Evolutionary conservation across 1,140 invertebrate genomes (phyloP), one percentile per base, ranked within the genome.

Genomic region (Heliothis subflexa): DNA sequence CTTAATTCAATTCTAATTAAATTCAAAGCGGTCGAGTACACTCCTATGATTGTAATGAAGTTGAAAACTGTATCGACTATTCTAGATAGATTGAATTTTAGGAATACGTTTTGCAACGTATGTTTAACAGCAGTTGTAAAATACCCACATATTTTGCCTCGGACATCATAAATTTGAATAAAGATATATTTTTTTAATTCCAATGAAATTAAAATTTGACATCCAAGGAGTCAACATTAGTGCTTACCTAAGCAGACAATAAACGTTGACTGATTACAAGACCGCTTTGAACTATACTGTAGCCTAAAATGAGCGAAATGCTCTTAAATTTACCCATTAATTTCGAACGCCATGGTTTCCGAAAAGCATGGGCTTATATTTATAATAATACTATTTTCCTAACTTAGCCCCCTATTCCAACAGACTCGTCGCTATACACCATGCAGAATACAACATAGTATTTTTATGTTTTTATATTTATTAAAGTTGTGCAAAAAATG

Each of bases 381-480:
- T 66, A 49, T 66, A 47, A 66, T 66, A 66, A 66, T 66, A 66
- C 62, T 66, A 40, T 66, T 66, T 25, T 66, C n/a, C 5, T 47
- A 45, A 16, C 61, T 33, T 64, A 45, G 16, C 61, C 3, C n/a
- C 11, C 40, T 5, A 25, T 45, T 40, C 62, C 21, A 13, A 21
- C 62, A n/a, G 5, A 45, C 40, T 47, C 16, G 16, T 11, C 62
- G 62, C n/a, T 1, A 45, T 47, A 4, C 62, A 47, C 28, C 40
- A n/a, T 45, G 16, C 33, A 47, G 16, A 16, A 21, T 21, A 45
- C 16, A 40, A 59, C 55, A 57, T 25, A 25, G 21, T 28, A 25
- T 18, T 28, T 57, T 13, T 25, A 21, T 13, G 10, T 0, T 13
- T 57, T 18, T 66, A 18, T 21, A 55, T n/a, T 12, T 47, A 21